Base-by-base conservation (phyloP, 30 jellyfish, hydroid and myxozoan genomes). In the Catostylus mosaicus region DNA sequence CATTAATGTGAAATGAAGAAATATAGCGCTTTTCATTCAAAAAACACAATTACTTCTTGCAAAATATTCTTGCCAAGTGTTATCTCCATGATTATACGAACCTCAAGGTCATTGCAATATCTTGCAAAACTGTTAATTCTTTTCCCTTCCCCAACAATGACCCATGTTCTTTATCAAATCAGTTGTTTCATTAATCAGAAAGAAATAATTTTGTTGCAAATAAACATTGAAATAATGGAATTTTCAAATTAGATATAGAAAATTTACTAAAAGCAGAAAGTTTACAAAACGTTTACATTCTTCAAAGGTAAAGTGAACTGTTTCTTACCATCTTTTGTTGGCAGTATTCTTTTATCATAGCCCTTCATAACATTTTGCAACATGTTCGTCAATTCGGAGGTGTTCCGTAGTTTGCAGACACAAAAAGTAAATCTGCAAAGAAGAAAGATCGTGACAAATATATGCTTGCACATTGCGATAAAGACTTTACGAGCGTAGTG, bases 341-440 rank as follows among this genome's bases (percentile, higher is more conserved):
- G 90, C 62, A 79, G 52, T n/a, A 79, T 67, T 18, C 90, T 46
- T 37, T 65, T 79, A 67, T 79, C 90, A 43, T 79, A 79, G 77
- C 26, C 31, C 67, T 79, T 79, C 90, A 79, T 79, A 10, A 64
- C 68, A 18, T 66, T 37, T 31, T 23, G 73, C 36, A 79, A 63
- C 82, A 79, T 40, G 5, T 46, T 37, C 18, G 82, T 63, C 48
- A 79, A 45, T 47, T 79, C 90, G 24, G 90, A 37, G 34, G 90
- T 62, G 63, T 79, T 79, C 30, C 63, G 67, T 7, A 60, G 82
- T 63, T 63, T 52, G 23, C 73, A 7, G 24, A 38, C 27, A 43
- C 73, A 46, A 14, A 4, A 26, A 32, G n/a, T 36, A 10, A 52
- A 14, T 70, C 79, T 77, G 78, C 50, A 77, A 47, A 24, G 8